phyloP scores from a whole-genome alignment of 2,888 invertebrate species.

The Nomada fabriciana region DNA sequence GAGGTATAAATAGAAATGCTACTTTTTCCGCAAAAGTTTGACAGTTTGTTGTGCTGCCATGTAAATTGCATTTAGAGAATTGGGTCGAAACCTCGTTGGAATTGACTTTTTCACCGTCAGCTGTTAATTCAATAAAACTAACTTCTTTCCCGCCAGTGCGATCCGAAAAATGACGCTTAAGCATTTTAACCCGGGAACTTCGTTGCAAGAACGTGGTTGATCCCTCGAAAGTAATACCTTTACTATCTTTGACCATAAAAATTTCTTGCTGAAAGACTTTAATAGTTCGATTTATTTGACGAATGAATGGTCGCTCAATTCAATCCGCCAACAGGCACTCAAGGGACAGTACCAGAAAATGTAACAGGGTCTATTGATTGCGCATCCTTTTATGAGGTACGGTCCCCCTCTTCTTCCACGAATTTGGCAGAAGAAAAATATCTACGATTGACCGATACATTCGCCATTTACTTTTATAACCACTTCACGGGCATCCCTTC shows the following conservation, averaged over 20 bases:
- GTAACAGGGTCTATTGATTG: background rate
- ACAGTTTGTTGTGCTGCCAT: constrained; percentile 7
- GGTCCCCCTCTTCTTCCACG: background rate
- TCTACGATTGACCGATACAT: constrained; percentile 27
- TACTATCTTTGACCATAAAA: background rate
- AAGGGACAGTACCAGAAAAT: background rate
- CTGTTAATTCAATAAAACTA: constrained; percentile 49
- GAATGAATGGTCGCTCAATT: background rate
- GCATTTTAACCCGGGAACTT: constrained; percentile 26
- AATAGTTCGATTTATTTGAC: too few species aligned
- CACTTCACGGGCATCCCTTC: constrained; percentile 15
- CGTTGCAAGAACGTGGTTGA: constrained; percentile 34
- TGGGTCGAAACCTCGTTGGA: constrained; percentile 36
- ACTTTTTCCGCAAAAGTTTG: background rate
- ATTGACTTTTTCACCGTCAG: constrained; percentile 10
- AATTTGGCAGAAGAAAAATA: background rate
- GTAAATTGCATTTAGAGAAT: constrained; percentile 43
- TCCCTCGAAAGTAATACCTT: constrained; percentile 14
- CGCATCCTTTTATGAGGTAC: constrained; percentile 20
- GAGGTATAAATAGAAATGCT: constrained; percentile 15
- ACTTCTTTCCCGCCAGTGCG: constrained; percentile 37
- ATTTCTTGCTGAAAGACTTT: background rate
- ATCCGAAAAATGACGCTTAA: constrained; percentile 15
- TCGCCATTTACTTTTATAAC: constrained; percentile 37
- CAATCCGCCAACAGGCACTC: background rate